Base-by-base conservation (phyloP, 2,113 vertebrate species). In the Xiphorhynchus elegans region DNA sequence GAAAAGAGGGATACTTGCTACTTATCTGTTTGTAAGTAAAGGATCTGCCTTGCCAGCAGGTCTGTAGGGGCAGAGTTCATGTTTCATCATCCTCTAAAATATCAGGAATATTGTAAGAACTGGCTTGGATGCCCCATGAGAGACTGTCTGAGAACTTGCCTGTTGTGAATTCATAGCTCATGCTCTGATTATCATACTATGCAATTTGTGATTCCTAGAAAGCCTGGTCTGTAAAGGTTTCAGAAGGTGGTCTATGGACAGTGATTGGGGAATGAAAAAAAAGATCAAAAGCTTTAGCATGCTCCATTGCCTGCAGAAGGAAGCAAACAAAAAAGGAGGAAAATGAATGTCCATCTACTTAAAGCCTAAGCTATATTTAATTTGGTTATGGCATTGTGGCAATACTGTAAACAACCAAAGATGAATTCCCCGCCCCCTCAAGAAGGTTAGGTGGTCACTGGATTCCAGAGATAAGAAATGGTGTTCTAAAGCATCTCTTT, bases 1-100 rank as follows among this genome's bases (percentile, higher is more conserved):
- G 23, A 73, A 62, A 73, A 26, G 11, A 25, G 31, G 35, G 35
- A 28, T 49, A 17, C 10, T 53, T 0, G 0, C 18, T 70, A 14
- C 16, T 35, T 1, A 0, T 26, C 37, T 49, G 8, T 72, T 37
- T 58, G 6, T 52, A 75, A n/a, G 28, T 50, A 55, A 42, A 69
- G 17, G 19, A 37, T 63, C 14, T 67, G 25, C 28, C 25, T 76
- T 88, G 39, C 9, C 47, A 64, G 58, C 56, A 28, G 18, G 21
- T 78, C 40, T 85, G 14, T 8, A 70, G 56, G n/a, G 39, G 11
- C 4, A 75, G 70, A 75, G 20, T 25, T 75, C 1, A 0, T 42
- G 28, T 49, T 79, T 79, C 49, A 42, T 67, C 35, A 64, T 73
- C 23, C 50, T 25, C 31, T 68, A 23, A 73, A 86, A 35, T 68